Evolutionary conservation across 2,797 vertebrate genomes (phyloP).

Genomic region (Pseudotriccus pelzelni): DNA sequence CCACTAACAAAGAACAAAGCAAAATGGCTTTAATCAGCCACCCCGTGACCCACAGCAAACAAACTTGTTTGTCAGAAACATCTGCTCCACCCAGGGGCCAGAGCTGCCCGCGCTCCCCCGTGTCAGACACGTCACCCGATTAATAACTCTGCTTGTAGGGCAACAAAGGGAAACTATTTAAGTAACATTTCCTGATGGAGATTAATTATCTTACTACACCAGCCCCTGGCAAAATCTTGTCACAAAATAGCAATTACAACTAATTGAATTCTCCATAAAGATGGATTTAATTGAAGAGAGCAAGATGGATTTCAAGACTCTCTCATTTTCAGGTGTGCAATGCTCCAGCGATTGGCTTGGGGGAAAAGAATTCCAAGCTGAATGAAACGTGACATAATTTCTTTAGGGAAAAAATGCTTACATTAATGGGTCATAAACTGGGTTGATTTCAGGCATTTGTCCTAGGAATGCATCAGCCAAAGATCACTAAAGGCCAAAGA

Average conservation of each 20-base stretch:
- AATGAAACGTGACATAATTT: background rate
- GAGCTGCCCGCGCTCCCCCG: background rate
- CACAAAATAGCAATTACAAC: slow-evolving; percentile 31
- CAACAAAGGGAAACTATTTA: background rate
- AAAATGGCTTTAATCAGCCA: background rate
- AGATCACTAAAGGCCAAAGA: background rate
- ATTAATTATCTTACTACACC: background rate
- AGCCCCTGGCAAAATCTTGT: background rate
- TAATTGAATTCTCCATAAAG: slow-evolving; percentile 34
- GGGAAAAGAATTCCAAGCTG: background rate
- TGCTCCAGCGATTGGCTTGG: background rate
- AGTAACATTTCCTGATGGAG: background rate
- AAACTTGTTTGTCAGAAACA: slow-evolving; percentile 35
- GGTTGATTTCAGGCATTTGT: slow-evolving; percentile 7
- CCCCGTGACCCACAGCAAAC: background rate
- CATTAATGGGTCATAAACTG: background rate
- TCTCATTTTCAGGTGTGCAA: slow-evolving; percentile 15
- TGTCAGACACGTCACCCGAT: background rate
- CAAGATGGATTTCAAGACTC: background rate
- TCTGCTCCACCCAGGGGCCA: background rate
- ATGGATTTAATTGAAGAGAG: slow-evolving; percentile 16
- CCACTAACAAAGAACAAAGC: background rate
- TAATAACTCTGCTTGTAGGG: background rate
- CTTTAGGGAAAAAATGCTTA: background rate
- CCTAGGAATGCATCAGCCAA: background rate